Conservation (phyloP, 2,797 vertebrate species). For the Champsocephalus gunnari region DNA sequence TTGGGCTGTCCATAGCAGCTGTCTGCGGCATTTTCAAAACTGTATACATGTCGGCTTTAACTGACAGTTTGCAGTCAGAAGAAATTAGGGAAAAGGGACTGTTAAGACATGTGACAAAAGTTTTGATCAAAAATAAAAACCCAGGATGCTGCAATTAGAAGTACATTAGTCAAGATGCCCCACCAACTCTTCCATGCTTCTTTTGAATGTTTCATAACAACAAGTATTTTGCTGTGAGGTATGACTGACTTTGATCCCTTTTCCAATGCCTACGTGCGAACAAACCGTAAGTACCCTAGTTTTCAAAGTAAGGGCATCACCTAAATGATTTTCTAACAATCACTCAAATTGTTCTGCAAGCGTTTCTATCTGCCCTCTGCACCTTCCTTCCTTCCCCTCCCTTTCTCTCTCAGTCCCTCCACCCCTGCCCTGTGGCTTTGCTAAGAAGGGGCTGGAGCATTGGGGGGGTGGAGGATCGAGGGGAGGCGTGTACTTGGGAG, state of each 20-base stretch:
- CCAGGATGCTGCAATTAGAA: conserved; percentile 29
- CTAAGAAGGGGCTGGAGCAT: conserved; percentile 36
- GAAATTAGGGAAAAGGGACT: conserved; percentile 31
- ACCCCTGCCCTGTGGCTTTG: conserved; percentile 47
- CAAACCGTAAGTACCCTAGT: background rate
- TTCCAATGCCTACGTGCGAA: conserved; percentile 2
- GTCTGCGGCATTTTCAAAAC: conserved; percentile 4
- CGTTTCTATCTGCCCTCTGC: conserved; percentile 33
- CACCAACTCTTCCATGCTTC: conserved; percentile 10
- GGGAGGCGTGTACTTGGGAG: conserved; percentile 44
- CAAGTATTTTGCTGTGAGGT: conserved; percentile 5
- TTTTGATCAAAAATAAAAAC: conserved; percentile 37
- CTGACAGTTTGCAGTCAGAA: conserved; percentile 36
- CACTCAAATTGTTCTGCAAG: conserved; percentile 27
- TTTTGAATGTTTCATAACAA: conserved; percentile 15
- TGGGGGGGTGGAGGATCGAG: conserved; percentile 19
- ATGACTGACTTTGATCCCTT: conserved; percentile 3
- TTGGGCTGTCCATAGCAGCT: background rate
- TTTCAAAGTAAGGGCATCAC: conserved; percentile 7
- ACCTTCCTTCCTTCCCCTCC: conserved; percentile 16
- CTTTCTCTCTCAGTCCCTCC: conserved; percentile 33
- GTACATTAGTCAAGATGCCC: conserved; percentile 17
- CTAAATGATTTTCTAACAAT: conserved; percentile 24
- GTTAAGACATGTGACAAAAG: conserved; percentile 27
- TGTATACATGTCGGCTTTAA: conserved; percentile 7